These are phyloP conservation scores for Megalopta genalis DNA, from an alignment of 1,140 invertebrate species.

Conservation along the genomic window DNA sequence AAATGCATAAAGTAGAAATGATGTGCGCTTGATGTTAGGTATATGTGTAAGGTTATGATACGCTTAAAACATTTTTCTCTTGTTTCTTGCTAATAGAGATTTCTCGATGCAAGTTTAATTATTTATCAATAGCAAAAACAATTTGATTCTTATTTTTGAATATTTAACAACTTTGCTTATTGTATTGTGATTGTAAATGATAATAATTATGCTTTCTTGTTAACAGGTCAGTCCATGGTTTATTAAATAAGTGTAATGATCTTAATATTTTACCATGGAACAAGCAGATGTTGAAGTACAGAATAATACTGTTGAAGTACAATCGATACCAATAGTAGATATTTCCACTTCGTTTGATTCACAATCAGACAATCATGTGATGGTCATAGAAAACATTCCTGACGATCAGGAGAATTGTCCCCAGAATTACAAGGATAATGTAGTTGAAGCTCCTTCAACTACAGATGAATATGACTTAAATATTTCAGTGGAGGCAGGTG, in stretches of 20 bases:
- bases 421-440: not conserved
- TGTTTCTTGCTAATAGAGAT: not conserved
- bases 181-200: not conserved
- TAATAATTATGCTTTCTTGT: constrained; percentile 16
- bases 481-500: not conserved
- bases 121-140: not conserved
- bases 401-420: constrained; percentile 11
- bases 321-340: not conserved
- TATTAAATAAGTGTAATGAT: constrained; percentile 38
- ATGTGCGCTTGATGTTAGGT: not conserved
- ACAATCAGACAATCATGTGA: not conserved
- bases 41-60: constrained; percentile 48
- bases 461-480: constrained; percentile 12
- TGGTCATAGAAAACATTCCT: not conserved
- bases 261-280: constrained; percentile 56
- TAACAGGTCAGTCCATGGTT: constrained; percentile 47
- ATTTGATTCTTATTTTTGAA: not conserved
- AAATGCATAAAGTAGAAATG: not conserved
- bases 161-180: not conserved
- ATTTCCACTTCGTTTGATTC: not conserved
- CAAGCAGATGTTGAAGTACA: constrained; percentile 32
- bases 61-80: constrained; percentile 5
- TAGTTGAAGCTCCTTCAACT: not conserved
- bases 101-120: not conserved
- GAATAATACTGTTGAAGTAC: not conserved